Percentiles rank a stretch among this genome's conserved stretches.
These are phyloP conservation scores for Ypsolopha sequella DNA, from an alignment of 2,888 invertebrate genomes.

Conservation along the genomic window DNA sequence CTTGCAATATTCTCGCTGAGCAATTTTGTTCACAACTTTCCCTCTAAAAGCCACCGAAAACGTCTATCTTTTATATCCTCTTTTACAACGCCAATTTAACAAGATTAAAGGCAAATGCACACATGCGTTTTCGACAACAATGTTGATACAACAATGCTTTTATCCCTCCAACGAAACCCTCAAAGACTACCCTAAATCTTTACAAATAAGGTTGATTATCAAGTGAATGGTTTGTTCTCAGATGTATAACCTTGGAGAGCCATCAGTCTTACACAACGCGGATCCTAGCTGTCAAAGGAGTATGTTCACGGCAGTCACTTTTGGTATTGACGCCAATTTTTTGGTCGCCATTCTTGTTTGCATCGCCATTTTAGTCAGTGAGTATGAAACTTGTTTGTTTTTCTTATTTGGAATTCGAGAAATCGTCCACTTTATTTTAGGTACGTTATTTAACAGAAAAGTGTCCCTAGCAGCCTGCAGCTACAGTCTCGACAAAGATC, in stretches of 20 bases:
- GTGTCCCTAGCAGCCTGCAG: no score
- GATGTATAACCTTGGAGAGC: constrained; percentile 90
- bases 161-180: background rate
- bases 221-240: constrained; percentile 28
- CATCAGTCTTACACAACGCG: constrained; percentile 78
- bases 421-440: background rate
- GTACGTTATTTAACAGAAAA: background rate
- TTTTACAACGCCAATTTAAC: background rate
- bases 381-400: constrained; percentile 42
- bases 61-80: background rate
- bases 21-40: background rate
- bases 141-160: constrained; percentile 4
- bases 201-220: no score
- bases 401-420: background rate
- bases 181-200: no score
- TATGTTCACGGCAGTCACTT: constrained; percentile 81
- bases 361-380: constrained; percentile 84
- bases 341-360: constrained; percentile 92
- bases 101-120: background rate
- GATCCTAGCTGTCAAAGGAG: constrained; percentile 81
- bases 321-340: constrained; percentile 88
- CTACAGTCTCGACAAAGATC: no score
- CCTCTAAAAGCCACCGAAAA: background rate
- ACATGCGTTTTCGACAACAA: background rate
- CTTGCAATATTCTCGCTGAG: background rate